These are phyloP conservation scores for Xenops minutus DNA, from an alignment of 2,797 vertebrate species.

Conservation along the genomic window DNA sequence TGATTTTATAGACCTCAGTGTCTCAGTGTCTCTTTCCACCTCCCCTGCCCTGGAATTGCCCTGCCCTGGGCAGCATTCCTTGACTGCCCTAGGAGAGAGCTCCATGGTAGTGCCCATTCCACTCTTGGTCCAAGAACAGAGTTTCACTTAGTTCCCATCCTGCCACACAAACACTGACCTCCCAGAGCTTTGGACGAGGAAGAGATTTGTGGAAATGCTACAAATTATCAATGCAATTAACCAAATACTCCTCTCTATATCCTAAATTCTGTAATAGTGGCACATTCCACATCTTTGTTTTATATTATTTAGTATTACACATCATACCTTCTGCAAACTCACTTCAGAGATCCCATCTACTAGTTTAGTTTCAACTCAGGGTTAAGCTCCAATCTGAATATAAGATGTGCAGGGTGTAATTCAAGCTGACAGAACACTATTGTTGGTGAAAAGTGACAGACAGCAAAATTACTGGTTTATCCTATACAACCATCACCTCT, in stretches of 20 bases:
- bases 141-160: background rate
- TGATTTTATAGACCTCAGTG: background rate
- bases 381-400: background rate
- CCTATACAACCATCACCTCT: background rate
- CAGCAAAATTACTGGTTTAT: constrained; percentile 2
- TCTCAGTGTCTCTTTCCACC: background rate
- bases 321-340: background rate
- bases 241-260: background rate
- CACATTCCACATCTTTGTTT: background rate
- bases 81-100: background rate
- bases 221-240: background rate
- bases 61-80: background rate
- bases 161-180: background rate
- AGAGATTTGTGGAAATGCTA: background rate
- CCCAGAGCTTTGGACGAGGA: background rate
- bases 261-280: background rate
- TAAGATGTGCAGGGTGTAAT: background rate
- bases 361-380: background rate
- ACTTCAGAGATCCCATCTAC: background rate
- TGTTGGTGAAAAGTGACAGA: background rate
- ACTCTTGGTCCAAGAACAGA: background rate
- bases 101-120: accelerated
- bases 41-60: background rate
- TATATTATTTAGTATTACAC: background rate
- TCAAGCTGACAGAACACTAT: background rate